Evolutionary conservation across 2,797 vertebrate genomes (phyloP), one percentile per base, ranked within the genome.

Genomic region (Gymnopithys bicolor): DNA sequence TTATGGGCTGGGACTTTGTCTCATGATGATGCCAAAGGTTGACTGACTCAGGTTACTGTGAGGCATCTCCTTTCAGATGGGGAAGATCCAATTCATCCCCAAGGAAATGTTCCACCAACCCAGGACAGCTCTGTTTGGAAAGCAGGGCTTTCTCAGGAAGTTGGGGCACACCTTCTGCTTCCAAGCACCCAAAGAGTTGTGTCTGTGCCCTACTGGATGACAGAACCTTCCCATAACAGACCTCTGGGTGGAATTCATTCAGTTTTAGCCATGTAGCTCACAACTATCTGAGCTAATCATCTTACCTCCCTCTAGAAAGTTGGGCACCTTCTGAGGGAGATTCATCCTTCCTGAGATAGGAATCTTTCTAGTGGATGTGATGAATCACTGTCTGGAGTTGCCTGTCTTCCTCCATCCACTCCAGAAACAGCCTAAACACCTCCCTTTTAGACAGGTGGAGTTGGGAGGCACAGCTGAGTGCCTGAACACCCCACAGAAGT

Each of bases 361-460:
- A 87, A 96, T 96, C 96, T 90, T 78, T 62, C 41, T 7, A 37
- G 87, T 94, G 94, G 91, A 96, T 96, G 66, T 93, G 83, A 23
- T 94, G 94, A 96, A 80, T 96, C 96, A 96, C 91, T 94, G 96
- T 96, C 95, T 96, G 96, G 94, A 96, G 90, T 7, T 94, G 73
- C 13, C 80, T 95, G 10, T 94, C 89, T 92, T 32, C 92, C 89
- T 94, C 76, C 73, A 91, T 78, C 91, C 87, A 73, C 79, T 88
- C 91, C 32, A 93, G 93, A 96, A 91, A 75, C 62, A 90, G 74
- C 83, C 77, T 45, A 5, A 92, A 91, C 87, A 76, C 25, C 63
- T 75, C 66, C 32, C 43, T 84, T 93, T 94, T 84, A 75, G 76
- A 77, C 87, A 75, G 74, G 52, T 73, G 5, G 51, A 76, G 46